Conservation (phyloP, 1,140 invertebrate genomes). For the Polyergus mexicanus region DNA sequence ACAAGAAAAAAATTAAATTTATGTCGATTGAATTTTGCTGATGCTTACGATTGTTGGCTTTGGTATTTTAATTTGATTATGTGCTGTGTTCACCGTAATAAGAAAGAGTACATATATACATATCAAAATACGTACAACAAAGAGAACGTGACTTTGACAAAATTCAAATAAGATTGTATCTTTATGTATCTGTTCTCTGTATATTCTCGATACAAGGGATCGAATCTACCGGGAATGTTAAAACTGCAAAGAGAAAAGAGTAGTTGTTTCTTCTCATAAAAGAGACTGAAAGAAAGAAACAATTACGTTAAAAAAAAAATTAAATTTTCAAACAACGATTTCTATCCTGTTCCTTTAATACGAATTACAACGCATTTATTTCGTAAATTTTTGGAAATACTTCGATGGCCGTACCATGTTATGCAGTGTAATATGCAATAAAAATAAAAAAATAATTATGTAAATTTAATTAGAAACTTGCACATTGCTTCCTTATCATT, state of each 20-base stretch:
- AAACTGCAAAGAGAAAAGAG: neutral
- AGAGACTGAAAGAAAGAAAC: neutral
- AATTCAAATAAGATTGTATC: neutral
- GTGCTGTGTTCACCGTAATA: neutral
- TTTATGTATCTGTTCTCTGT: neutral
- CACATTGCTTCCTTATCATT: too few species aligned
- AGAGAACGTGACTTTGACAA: slow-evolving; percentile 1
- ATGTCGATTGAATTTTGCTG: neutral
- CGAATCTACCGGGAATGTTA: neutral
- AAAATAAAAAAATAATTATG: neutral
- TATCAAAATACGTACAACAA: neutral
- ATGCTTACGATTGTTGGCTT: slow-evolving; percentile 7
- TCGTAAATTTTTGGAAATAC: neutral
- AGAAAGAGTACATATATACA: neutral
- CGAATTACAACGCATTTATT: neutral
- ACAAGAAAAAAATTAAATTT: neutral
- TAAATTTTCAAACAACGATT: neutral
- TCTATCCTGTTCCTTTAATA: neutral
- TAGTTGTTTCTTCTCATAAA: neutral
- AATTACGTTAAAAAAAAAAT: neutral
- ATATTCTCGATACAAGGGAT: neutral
- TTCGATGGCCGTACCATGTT: too few species aligned
- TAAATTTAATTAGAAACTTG: too few species aligned
- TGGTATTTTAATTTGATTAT: slow-evolving; percentile 1
- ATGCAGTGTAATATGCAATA: neutral